A percentile compares a stretch with the other conserved stretches of the same genome.
Conservation (phyloP, 2,113 vertebrate species). For the Petaurus breviceps region DNA sequence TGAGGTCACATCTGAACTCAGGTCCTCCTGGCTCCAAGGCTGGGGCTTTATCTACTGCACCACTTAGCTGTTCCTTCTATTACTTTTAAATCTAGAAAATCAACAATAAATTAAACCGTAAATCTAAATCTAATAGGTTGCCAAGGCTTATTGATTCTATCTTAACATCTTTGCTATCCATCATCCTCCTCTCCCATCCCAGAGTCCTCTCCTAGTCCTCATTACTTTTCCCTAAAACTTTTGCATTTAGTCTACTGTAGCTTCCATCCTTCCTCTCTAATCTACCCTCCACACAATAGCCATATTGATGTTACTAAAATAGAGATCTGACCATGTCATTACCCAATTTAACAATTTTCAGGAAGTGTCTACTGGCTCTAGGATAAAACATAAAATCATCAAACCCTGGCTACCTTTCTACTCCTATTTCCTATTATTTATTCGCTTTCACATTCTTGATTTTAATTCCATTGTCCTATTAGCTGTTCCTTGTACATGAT, state of each 20-base stretch:
- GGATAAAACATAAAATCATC: neutral
- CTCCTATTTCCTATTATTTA: neutral
- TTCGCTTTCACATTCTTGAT: neutral
- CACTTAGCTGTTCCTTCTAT: too few species aligned
- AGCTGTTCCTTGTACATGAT: neutral
- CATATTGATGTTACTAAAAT: neutral
- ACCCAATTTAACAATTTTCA: neutral
- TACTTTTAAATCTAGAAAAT: neutral
- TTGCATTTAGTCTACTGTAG: neutral
- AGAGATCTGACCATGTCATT: neutral
- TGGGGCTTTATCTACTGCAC: too few species aligned
- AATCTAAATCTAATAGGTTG: neutral
- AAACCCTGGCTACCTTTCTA: neutral
- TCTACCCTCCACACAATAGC: neutral
- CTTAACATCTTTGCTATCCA: neutral
- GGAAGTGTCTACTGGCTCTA: neutral
- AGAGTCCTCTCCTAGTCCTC: neutral
- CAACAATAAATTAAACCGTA: neutral
- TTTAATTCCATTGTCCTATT: neutral
- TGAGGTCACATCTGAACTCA: too few species aligned
- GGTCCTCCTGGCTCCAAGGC: too few species aligned
- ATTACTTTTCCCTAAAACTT: neutral
- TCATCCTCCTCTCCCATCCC: neutral
- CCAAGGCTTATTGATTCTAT: neutral
- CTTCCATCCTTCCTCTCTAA: neutral